These are phyloP conservation scores for Isotomurus palustris DNA, from an alignment of 2,888 invertebrate genomes.

Conservation along the genomic window DNA sequence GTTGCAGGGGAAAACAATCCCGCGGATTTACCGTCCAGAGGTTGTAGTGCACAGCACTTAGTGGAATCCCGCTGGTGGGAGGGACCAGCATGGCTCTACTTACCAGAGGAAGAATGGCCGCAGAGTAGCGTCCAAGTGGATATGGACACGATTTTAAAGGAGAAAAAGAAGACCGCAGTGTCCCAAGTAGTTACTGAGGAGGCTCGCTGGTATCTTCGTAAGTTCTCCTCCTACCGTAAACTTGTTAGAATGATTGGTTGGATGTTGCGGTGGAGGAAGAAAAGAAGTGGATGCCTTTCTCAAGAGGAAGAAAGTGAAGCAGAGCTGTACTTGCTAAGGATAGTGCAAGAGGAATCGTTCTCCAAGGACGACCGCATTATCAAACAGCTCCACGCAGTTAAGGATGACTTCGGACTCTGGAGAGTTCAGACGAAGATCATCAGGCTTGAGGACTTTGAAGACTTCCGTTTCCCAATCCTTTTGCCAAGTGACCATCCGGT, in stretches of 20 bases:
- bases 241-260: slow-evolving; percentile 44
- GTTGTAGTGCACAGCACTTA: not conserved
- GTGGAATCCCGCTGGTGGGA: not conserved
- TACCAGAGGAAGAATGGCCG: not conserved
- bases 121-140: not conserved
- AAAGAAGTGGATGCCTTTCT: not conserved
- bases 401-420: not conserved
- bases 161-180: slow-evolving; percentile 1
- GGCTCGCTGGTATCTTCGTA: slow-evolving; percentile 4
- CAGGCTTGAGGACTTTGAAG: not conserved
- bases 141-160: not conserved
- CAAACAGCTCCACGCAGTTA: not conserved
- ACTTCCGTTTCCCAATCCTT: slow-evolving; percentile 45
- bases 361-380: not conserved
- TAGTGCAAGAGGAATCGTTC: not conserved
- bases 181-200: not conserved
- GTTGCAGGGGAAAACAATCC: slow-evolving; percentile 6
- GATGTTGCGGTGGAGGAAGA: slow-evolving; percentile 20
- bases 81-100: not conserved
- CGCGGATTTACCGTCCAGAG: slow-evolving; percentile 2
- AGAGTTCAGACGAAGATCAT: slow-evolving; percentile 28
- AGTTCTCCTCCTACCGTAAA: slow-evolving; percentile 38
- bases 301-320: not conserved
- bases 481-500: slow-evolving; percentile 42
- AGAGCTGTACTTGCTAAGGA: not conserved